Evolutionary conservation across 2,888 invertebrate species (phyloP), one percentile per base, ranked within the genome.

Genomic region (Xanthorhoe designata): DNA sequence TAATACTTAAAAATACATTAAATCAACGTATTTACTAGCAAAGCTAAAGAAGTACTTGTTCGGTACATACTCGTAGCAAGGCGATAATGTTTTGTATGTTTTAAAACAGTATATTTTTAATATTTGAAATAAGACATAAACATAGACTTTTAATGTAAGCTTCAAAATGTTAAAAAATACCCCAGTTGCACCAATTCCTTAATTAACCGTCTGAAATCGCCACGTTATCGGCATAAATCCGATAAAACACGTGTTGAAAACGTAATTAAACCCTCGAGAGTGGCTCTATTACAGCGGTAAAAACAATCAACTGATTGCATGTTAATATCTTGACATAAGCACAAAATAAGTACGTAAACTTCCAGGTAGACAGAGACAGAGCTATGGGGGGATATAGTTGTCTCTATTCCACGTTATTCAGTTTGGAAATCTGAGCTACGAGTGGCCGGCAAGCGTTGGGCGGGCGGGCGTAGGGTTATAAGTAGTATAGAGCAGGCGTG

Each of bases 291-390:
- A 88, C 86, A 88, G 80, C 80, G 80, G 80, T 87, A 82, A 85
- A 87, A 89, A 88, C 74, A 88, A 91, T 91, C 89, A 90, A 89
- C 87, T 90, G 90, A 92, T 91, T 92, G 90, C 89, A 84, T 82
- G 81, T 84, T 88, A 87, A 88, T 90, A 89, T 88, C 88, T 85
- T 85, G 81, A 81, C 82, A 73, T 73, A 64, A 53, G 54, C 35
- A 62, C 62, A 35, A 52, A 57, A 57, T 47, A 58, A 75, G 65
- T 68, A 78, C 77, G 75, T 76, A 75, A 78, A 82, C 81, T 86
- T 86, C 77, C 78, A 77, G 78, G 69, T 78, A 63, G 80, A 88
- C 68, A 53, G 80, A 63, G 87, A 86, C 66, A 63, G 62, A 65
- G 38, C 49, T 77, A 78, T 68, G 56, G 52, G 59, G 61, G 35